Conservation (phyloP, 2,797 vertebrate genomes). For the Merluccius polli region DNA sequence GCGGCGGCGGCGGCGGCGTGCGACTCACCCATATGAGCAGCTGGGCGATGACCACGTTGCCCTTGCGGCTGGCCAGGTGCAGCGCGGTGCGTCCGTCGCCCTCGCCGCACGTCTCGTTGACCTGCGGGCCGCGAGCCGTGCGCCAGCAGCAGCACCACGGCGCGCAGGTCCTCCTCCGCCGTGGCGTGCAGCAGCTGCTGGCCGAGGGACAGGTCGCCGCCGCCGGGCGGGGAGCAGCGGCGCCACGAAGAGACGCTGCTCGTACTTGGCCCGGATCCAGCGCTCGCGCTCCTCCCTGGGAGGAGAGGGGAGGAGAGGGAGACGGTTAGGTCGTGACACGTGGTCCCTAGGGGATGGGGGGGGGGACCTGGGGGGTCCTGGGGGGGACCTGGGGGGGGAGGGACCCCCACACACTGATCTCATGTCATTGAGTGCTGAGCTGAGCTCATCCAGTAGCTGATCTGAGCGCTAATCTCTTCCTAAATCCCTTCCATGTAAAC, state of each 20-base stretch:
- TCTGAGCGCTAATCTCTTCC: constrained; percentile 83
- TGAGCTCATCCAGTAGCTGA: constrained; percentile 79
- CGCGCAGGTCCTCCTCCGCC: constrained; percentile 84
- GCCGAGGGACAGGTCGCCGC: constrained; percentile 82
- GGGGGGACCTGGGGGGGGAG: neutral
- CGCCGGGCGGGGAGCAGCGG: constrained; percentile 55
- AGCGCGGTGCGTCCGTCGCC: constrained; percentile 88
- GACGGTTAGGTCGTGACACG: no score
- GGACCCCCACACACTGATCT: constrained; percentile 11
- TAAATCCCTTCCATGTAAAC: constrained; percentile 87
- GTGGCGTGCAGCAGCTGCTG: constrained; percentile 87
- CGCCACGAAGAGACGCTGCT: constrained; percentile 94
- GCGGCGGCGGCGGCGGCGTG: no score
- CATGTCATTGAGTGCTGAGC: constrained; percentile 60
- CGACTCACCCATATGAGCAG: no score
- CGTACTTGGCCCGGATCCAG: constrained; percentile 98
- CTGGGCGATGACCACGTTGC: constrained; percentile 79
- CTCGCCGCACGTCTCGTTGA: constrained; percentile 93
- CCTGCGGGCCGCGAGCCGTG: constrained; percentile 89
- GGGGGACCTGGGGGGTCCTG: no score
- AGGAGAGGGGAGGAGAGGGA: no score
- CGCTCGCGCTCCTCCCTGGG: constrained; percentile 89
- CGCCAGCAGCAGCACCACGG: constrained; percentile 86
- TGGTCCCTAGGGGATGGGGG: no score
- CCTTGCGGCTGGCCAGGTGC: constrained; percentile 88